A percentile compares a stretch with the other conserved stretches of the same genome.
These are phyloP conservation scores for Mustela lutreola DNA, from an alignment of 2,113 vertebrate genomes.

Conservation along the genomic window DNA sequence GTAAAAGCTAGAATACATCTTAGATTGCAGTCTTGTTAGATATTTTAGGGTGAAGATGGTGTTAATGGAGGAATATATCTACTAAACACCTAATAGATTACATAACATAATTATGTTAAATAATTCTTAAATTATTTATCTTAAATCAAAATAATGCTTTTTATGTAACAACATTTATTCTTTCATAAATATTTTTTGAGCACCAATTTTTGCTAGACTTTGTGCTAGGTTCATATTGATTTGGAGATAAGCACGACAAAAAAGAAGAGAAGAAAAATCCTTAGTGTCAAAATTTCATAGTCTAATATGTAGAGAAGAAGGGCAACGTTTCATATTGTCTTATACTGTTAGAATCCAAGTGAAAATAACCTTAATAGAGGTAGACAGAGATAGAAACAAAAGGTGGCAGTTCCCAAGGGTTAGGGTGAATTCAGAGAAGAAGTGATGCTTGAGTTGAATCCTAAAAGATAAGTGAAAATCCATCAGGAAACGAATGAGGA, in stretches of 20 bases:
- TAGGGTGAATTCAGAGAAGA: neutral
- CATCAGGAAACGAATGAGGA: neutral
- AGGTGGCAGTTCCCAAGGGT: neutral
- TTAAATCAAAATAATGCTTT: neutral
- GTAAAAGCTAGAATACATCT: conserved; percentile 4
- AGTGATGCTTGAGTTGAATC: neutral
- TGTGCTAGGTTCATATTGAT: neutral
- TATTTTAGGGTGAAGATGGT: neutral
- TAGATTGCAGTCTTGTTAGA: neutral
- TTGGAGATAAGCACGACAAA: conserved; percentile 29
- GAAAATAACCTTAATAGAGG: neutral
- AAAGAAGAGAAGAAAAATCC: neutral
- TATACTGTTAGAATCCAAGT: neutral
- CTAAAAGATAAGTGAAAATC: neutral
- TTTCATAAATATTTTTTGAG: neutral
- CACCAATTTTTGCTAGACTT: neutral
- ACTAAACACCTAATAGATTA: neutral
- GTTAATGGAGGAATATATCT: neutral
- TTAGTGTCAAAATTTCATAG: neutral
- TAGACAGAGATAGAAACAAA: neutral
- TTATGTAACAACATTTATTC: neutral
- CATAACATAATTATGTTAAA: neutral
- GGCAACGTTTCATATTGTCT: neutral
- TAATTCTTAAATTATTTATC: neutral
- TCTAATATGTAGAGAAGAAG: neutral